Evolutionary conservation across 2,113 vertebrate genomes (phyloP).

Genomic region (Onychorhynchus coronatus): DNA sequence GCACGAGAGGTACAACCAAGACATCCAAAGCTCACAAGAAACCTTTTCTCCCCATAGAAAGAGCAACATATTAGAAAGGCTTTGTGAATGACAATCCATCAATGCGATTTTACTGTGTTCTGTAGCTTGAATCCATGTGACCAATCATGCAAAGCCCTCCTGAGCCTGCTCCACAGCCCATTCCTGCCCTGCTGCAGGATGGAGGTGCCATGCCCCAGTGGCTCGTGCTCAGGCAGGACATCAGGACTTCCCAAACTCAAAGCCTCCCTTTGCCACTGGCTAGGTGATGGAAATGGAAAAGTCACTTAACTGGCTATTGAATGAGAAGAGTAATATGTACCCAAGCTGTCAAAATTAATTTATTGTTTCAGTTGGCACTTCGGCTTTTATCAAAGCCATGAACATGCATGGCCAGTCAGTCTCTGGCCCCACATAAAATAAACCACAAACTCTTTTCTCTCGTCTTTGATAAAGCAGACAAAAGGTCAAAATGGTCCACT

Average conservation of each 20-base stretch:
- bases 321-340: not conserved
- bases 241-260: not conserved
- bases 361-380: not conserved
- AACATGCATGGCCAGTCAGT: not conserved
- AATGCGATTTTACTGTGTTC: not conserved
- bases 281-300: not conserved
- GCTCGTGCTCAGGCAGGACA: not conserved
- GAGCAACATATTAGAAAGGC: not conserved
- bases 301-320: not conserved
- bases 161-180: not conserved
- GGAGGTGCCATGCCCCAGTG: not conserved
- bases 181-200: not conserved
- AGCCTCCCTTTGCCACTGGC: not conserved
- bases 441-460: not conserved
- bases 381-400: not conserved
- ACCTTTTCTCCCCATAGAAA: rapidly evolving
- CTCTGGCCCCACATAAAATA: not conserved
- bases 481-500: not conserved
- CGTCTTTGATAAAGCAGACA: not conserved
- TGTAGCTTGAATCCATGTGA: not conserved
- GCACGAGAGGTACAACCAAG: not conserved
- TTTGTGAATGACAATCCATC: not conserved
- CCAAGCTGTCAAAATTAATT: not conserved
- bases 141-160: not conserved
- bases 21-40: not conserved